These are phyloP conservation scores for Maccullochella peelii DNA, from an alignment of 2,113 vertebrate genomes.

Conservation along the genomic window DNA sequence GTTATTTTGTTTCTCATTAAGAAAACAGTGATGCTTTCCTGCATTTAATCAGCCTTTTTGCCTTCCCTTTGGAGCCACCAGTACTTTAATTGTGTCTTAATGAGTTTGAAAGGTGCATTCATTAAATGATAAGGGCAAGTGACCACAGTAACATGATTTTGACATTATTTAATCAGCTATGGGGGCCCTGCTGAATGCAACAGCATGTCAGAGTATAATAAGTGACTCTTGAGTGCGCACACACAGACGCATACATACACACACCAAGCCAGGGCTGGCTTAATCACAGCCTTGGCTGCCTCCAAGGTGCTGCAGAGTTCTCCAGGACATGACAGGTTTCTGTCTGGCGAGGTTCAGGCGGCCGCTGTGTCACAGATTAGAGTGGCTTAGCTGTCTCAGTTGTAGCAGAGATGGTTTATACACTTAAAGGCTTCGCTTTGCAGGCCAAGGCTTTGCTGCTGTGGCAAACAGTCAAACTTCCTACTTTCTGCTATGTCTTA, in stretches of 20 bases:
- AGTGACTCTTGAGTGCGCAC: neutral
- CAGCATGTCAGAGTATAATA: constrained; percentile 7
- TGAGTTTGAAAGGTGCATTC: neutral
- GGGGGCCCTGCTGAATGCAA: neutral
- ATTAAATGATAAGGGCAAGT: neutral
- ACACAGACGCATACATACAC: constrained; percentile 4
- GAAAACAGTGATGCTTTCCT: neutral
- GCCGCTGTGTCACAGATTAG: constrained; percentile 46
- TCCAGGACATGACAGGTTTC: constrained; percentile 54
- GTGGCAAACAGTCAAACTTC: constrained; percentile 34
- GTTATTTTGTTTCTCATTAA: constrained; percentile 30
- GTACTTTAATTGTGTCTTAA: constrained; percentile 2
- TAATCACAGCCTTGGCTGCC: constrained; percentile 63
- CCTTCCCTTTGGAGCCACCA: neutral
- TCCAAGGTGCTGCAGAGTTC: constrained; percentile 26
- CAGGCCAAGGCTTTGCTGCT: constrained; percentile 16
- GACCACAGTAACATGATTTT: neutral
- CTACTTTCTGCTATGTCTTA: constrained; percentile 8
- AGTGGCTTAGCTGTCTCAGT: constrained; percentile 17
- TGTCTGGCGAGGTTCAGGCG: constrained; percentile 35
- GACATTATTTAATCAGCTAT: neutral
- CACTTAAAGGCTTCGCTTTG: constrained; percentile 28
- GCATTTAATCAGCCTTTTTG: neutral
- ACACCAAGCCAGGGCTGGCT: constrained; percentile 13
- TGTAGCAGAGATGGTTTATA: constrained; percentile 27